Conservation (phyloP, 2,113 vertebrate genomes). For the Ammospiza caudacuta region DNA sequence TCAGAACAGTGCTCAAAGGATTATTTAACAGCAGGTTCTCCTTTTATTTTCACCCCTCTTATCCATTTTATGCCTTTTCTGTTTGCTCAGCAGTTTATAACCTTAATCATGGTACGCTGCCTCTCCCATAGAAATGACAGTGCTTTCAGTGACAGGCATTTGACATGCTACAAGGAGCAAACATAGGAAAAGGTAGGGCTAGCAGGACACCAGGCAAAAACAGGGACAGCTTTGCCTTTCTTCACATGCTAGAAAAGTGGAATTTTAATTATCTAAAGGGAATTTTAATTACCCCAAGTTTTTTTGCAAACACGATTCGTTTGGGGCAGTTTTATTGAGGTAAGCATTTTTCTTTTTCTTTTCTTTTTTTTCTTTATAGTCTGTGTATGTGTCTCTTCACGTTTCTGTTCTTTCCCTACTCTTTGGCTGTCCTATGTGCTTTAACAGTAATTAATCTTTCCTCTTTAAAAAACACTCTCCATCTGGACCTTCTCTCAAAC, state of each 20-base stretch:
- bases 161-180: neutral
- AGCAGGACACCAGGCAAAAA: neutral
- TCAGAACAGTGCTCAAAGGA: neutral
- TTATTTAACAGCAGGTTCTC: conserved; percentile 34
- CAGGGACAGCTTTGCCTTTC: neutral
- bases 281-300: neutral
- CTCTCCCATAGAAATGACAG: neutral
- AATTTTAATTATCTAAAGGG: neutral
- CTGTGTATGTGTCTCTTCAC: neutral
- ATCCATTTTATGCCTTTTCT: conserved; percentile 21
- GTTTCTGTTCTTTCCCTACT: neutral
- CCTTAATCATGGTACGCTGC: neutral
- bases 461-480: neutral
- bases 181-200: neutral
- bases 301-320: neutral
- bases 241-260: neutral
- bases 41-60: accelerated
- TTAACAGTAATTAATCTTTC: neutral
- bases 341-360: neutral
- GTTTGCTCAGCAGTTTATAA: conserved; percentile 35
- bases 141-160: neutral
- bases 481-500: neutral
- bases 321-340: neutral
- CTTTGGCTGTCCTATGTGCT: neutral
- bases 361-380: neutral